A percentile compares a stretch with the other conserved stretches of the same genome.
Conservation (phyloP, 2,888 invertebrate species). For the Merodon equestris region DNA sequence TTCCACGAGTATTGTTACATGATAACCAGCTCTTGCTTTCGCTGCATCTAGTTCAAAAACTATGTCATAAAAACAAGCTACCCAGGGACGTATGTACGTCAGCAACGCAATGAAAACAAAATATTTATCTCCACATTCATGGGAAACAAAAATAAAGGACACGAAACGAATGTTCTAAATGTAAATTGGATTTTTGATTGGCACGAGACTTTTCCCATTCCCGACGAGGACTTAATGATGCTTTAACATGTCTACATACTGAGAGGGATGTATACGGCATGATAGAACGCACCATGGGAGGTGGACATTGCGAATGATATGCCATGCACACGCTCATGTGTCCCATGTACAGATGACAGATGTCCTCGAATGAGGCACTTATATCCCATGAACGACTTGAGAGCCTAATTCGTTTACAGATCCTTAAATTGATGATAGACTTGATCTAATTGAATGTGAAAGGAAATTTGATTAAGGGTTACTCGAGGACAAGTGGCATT, state of each 20-base stretch:
- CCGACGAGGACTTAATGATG: not conserved
- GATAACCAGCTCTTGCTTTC: no score
- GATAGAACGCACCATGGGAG: not conserved
- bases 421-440: no score
- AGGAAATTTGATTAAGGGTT: not conserved
- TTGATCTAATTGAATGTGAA: not conserved
- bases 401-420: no score
- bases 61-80: no score
- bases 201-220: constrained; percentile 22
- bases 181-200: constrained; percentile 57
- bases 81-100: no score
- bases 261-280: no score
- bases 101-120: constrained; percentile 8
- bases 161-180: constrained; percentile 1
- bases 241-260: not conserved
- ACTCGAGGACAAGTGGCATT: not conserved
- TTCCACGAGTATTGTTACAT: no score
- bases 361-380: no score
- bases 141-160: not conserved
- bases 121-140: not conserved
- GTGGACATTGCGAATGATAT: not conserved
- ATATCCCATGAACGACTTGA: no score
- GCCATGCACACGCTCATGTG: no score
- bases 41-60: no score
- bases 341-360: no score